Conservation (phyloP, 1,140 invertebrate species). For the Sycobia sp. region DNA sequence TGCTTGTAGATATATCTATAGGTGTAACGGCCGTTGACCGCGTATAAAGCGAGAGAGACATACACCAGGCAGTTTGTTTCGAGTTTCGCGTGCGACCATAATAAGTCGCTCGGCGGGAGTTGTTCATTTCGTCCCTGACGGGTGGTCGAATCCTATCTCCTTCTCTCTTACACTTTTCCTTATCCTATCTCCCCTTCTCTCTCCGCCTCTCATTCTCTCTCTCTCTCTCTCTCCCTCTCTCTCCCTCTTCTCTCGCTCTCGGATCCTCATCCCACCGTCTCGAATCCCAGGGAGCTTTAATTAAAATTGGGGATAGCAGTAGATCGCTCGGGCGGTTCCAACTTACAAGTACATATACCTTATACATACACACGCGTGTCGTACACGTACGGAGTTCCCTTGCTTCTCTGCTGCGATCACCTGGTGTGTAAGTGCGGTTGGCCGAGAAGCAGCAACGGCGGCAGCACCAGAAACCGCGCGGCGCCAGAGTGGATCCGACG, state of each 20-base stretch:
- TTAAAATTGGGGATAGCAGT: slow-evolving; percentile 47
- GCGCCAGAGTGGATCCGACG: slow-evolving; percentile 32
- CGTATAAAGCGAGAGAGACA: neutral
- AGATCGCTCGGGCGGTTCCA: neutral
- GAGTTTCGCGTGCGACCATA: slow-evolving; percentile 46
- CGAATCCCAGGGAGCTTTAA: slow-evolving; percentile 42
- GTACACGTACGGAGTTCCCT: too few species aligned
- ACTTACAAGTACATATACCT: neutral
- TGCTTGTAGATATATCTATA: too few species aligned
- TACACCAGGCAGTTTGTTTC: slow-evolving; percentile 38
- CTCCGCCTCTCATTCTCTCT: too few species aligned
- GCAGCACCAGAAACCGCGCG: neutral
- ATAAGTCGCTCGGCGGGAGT: slow-evolving; percentile 46
- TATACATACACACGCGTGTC: too few species aligned
- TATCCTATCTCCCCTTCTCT: too few species aligned
- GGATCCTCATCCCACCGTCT: too few species aligned
- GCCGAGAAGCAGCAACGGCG: neutral
- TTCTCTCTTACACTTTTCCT: too few species aligned
- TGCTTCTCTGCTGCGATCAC: too few species aligned
- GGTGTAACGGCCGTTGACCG: neutral
- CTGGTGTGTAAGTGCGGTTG: too few species aligned
- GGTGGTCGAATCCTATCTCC: slow-evolving; percentile 42
- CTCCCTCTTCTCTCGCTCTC: too few species aligned
- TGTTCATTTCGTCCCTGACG: slow-evolving; percentile 45
- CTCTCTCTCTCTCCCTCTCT: too few species aligned